A percentile compares a stretch with the other conserved stretches of the same genome.
Evolutionary conservation across 2,888 invertebrate species (phyloP).

Genomic region (Augochlorella aurata): DNA sequence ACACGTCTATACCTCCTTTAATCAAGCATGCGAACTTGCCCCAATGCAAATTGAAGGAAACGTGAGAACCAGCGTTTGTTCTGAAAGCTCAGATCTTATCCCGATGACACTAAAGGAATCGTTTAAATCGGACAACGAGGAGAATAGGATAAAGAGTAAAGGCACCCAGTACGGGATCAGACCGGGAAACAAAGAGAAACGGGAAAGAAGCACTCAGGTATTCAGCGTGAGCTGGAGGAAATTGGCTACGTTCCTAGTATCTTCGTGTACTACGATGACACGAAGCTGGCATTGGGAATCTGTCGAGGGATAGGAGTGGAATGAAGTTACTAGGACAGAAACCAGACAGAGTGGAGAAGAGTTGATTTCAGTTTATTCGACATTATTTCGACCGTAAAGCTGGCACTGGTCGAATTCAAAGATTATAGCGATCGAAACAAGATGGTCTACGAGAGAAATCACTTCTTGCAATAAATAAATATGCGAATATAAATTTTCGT

Average conservation of each 20-base stretch:
- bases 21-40: background rate
- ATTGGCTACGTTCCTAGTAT: conserved; percentile 55
- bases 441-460: background rate
- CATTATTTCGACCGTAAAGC: background rate
- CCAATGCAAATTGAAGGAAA: conserved; percentile 40
- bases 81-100: conserved; percentile 22
- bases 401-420: background rate
- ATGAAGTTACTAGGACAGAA: conserved; percentile 18
- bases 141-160: conserved; percentile 30
- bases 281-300: conserved; percentile 38
- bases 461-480: background rate
- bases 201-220: conserved; percentile 55
- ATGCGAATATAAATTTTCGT: background rate
- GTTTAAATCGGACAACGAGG: conserved; percentile 40
- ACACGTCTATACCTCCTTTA: background rate
- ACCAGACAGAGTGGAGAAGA: background rate
- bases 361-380: conserved; percentile 36
- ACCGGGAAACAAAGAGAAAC: conserved; percentile 40
- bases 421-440: too few relatives aligned
- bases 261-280: conserved; percentile 42
- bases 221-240: conserved; percentile 62
- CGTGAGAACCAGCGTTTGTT: conserved; percentile 5
- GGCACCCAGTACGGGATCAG: conserved; percentile 1
- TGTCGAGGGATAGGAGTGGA: conserved; percentile 4
- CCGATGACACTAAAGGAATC: conserved; percentile 35